Percentiles rank a stretch among this genome's conserved stretches.
Conservation (phyloP, 2,888 invertebrate species). For the Dastarcus helophoroides region DNA sequence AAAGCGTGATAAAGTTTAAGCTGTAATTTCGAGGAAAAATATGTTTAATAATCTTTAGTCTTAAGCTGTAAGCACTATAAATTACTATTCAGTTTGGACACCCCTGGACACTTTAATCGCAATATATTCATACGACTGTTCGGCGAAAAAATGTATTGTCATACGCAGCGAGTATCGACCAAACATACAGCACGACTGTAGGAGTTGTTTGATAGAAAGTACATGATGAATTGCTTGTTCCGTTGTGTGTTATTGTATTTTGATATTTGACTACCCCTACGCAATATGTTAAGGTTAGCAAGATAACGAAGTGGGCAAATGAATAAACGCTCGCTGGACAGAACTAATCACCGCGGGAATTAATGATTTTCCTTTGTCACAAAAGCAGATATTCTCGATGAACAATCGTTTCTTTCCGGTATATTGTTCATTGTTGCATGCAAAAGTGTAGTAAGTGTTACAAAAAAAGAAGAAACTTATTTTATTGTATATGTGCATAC, state of each 20-base stretch:
- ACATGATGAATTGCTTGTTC: constrained; percentile 17
- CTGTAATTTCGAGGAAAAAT: no score
- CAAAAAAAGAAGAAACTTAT: no score
- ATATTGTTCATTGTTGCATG: no score
- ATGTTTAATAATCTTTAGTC: no score
- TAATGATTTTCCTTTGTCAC: not conserved
- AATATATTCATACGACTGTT: constrained; percentile 30
- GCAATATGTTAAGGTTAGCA: constrained; percentile 30
- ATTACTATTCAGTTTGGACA: constrained; percentile 13
- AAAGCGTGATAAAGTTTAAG: no score
- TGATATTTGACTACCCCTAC: constrained; percentile 34
- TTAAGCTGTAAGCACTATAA: no score
- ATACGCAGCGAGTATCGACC: constrained; percentile 25
- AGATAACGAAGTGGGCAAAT: constrained; percentile 23
- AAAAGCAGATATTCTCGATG: no score
- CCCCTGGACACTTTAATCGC: constrained; percentile 21
- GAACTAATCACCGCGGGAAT: constrained; percentile 16
- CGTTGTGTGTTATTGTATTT: constrained; percentile 30
- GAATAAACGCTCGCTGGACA: constrained; percentile 15
- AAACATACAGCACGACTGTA: constrained; percentile 14
- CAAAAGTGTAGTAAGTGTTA: no score
- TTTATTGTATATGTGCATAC: no score
- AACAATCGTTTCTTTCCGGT: no score
- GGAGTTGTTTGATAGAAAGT: constrained; percentile 7
- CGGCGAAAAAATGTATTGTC: constrained; percentile 31